Evolutionary conservation across 2,113 vertebrate species (phyloP), one percentile per base, ranked within the genome.

Genomic region (Rhinopithecus roxellana): DNA sequence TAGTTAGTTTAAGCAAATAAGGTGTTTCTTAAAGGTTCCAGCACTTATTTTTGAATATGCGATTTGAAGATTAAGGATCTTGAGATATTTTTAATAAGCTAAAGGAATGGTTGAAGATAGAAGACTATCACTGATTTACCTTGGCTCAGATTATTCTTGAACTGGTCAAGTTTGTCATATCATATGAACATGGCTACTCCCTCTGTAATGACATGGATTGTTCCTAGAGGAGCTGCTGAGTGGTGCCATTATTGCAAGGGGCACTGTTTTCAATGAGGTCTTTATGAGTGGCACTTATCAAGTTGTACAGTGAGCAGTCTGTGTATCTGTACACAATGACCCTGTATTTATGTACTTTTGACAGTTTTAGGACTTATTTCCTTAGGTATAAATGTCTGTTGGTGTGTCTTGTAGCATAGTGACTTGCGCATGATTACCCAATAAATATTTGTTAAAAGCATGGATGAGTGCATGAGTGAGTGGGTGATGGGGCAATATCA

Each of bases 1-100:
- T 90, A 87, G 30, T 57, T 90, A 83, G 30, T 69, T 86, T 75
- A 89, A 94, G 40, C 72, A 92, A 91, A 57, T 61, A 35, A 95
- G 9, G 27, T 50, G n/a, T 57, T 93, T 95, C 43, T 78, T 90
- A 20, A 52, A 90, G n/a, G 32, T 67, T 3, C 48, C 17, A 59
- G 48, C 3, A 75, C 27, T 85, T 92, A 12, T 61, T 91, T 89
- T 82, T 55, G 20, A 70, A 77, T 90, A 18, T 87, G n/a, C 35
- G 50, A 3, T 69, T 59, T 93, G 94, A 78, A 86, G 52, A 86
- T 89, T 45, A 89, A 78, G 59, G 72, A 95, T 86, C 2, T 57
- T 87, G 55, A 83, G 59, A 2, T 78, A 57, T 81, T 92, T 92
- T 90, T 82, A 8, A 90, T 22, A 92, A 95, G 85, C 55, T 94